These are phyloP conservation scores for Rhadina sibilatrix DNA, from an alignment of 2,113 vertebrate genomes.

Conservation along the genomic window DNA sequence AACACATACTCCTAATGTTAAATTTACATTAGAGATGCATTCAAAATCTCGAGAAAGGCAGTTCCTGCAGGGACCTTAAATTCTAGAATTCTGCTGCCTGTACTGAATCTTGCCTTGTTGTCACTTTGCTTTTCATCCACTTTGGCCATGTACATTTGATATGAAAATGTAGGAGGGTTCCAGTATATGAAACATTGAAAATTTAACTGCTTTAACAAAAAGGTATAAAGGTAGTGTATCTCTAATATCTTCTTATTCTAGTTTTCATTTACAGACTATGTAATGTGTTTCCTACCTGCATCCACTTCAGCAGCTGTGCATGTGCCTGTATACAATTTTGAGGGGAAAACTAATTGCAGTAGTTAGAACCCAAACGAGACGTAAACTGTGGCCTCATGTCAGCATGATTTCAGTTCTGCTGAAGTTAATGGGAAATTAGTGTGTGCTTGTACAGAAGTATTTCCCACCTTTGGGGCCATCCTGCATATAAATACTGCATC, in stretches of 20 bases:
- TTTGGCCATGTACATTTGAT: neutral
- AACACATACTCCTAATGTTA: accelerated
- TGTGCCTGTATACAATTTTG: neutral
- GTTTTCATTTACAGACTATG: neutral
- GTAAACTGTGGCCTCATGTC: neutral
- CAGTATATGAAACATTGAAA: neutral
- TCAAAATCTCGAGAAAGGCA: neutral
- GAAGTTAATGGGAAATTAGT: neutral
- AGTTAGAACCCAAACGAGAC: neutral
- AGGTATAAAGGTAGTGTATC: neutral
- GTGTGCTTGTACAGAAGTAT: neutral
- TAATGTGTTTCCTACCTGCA: neutral
- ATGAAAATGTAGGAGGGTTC: neutral
- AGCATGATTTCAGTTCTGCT: neutral
- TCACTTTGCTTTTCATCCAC: neutral
- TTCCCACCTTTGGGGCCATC: neutral
- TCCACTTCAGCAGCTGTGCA: neutral
- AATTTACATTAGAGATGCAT: neutral
- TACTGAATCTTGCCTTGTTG: accelerated
- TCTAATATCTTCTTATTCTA: neutral
- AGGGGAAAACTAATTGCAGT: neutral
- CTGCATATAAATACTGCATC: neutral
- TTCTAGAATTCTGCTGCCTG: neutral
- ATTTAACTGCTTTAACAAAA: neutral
- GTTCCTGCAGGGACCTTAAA: neutral